phyloP scores from a whole-genome alignment of 2,797 vertebrate genomes.

The Crocodylus rhombifer region DNA sequence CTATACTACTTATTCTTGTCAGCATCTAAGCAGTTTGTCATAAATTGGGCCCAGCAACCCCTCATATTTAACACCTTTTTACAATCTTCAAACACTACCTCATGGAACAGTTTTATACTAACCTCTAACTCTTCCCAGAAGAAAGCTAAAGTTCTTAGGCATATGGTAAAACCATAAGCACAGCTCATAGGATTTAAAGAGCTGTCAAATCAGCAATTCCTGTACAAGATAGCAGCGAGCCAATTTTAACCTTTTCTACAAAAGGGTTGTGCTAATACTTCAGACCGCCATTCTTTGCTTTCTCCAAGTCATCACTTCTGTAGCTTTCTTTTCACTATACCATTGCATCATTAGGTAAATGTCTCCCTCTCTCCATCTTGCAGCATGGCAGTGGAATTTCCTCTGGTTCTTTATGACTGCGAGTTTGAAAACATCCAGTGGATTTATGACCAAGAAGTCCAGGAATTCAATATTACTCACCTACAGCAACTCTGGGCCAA shows the following conservation, averaged over 20 bases:
- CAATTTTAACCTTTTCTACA: neutral
- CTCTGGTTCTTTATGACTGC: conserved; percentile 92
- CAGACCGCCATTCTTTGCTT: fast-evolving
- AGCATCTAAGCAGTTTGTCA: neutral
- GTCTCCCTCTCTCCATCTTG: neutral
- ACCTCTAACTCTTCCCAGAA: neutral
- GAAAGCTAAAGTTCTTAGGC: neutral
- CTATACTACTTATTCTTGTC: fast-evolving
- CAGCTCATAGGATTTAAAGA: neutral
- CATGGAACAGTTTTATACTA: neutral
- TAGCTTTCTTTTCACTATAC: neutral
- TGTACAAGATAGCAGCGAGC: neutral
- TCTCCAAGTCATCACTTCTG: neutral
- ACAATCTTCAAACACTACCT: neutral
- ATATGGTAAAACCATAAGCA: neutral
- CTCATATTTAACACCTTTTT: neutral
- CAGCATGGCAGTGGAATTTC: conserved; percentile 97
- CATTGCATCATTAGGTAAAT: neutral
- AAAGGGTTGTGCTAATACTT: too few relatives aligned
- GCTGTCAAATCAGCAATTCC: neutral
- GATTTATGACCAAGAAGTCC: conserved; percentile 81
- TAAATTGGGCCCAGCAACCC: neutral
- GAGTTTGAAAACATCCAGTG: conserved; percentile 89
- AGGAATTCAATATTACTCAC: conserved; percentile 85
- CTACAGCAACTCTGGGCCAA: conserved; percentile 93